Conservation (phyloP, 2,797 vertebrate species). For the Hylomyscus alleni region DNA sequence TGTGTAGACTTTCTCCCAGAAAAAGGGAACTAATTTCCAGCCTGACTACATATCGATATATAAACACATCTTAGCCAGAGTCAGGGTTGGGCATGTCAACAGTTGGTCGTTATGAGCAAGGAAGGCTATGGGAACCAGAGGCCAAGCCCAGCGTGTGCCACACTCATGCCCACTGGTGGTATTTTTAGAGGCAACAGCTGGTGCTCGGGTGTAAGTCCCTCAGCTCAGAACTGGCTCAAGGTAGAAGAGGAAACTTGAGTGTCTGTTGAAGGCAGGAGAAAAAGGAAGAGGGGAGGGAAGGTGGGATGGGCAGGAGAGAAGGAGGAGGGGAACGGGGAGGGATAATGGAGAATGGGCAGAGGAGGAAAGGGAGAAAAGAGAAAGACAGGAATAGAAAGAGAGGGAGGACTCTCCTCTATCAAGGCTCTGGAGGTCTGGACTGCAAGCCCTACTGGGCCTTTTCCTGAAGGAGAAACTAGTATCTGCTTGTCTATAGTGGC, state of each 20-base stretch:
- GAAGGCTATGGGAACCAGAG: neutral
- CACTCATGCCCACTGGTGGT: rapidly evolving
- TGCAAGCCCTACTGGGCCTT: too few species aligned
- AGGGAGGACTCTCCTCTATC: too few species aligned
- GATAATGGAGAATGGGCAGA: neutral
- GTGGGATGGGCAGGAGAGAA: neutral
- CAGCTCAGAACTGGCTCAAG: neutral
- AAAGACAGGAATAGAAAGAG: too few species aligned
- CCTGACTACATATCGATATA: neutral
- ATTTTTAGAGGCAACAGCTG: constrained; percentile 26
- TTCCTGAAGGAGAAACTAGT: neutral
- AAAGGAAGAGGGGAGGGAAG: too few species aligned
- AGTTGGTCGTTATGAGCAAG: constrained; percentile 53
- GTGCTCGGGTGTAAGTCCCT: neutral
- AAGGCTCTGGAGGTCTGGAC: neutral
- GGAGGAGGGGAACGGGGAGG: neutral
- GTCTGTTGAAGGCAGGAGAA: neutral
- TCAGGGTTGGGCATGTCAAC: neutral
- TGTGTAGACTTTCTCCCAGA: neutral
- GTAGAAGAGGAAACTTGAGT: neutral
- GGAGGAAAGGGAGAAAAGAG: neutral
- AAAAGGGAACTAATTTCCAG: rapidly evolving
- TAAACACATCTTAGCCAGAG: neutral
- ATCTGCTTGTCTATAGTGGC: neutral
- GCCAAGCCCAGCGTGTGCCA: rapidly evolving